Evolutionary conservation across 2,888 invertebrate species (phyloP), one percentile per base, ranked within the genome.

Genomic region (Zaprionus bogoriensis): DNA sequence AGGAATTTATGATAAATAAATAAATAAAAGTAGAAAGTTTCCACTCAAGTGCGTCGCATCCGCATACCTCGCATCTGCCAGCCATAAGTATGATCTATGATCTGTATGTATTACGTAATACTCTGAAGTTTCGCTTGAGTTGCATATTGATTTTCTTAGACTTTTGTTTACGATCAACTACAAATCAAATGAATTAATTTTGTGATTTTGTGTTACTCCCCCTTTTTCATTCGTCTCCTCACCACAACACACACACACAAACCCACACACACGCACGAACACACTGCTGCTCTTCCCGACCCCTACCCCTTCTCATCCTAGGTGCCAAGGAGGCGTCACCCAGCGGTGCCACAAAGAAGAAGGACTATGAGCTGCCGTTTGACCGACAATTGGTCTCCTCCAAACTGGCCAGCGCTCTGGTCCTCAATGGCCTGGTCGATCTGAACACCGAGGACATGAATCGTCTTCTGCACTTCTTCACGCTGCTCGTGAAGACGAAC

Each of bases 351-450:
- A 41, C 39, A 12, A 63, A 46, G 46, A 59, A 60, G 44, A 59
- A 48, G 39, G 67, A 72, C 2, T 63, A 39, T 14, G 72, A 68
- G 36, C 22, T 85, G 45, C 90, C 89, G 2, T 94, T 96, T 58
- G 96, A 96, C 87, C 95, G 96, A 77, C 94, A 94, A 23, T 93
- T 95, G 51, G 95, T 97, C 71, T 96, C 96, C 1, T 93, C 94
- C 77, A 96, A 96, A 89, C 94, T 97, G 89, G 96, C 97, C 0
- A 94, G 94, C 23, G 95, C 95, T 1, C 91, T 97, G 36, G 92
- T 96, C 7, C 93, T 94, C 14, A 95, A 96, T 89, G 96, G 96
- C 42, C 94, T 95, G 89, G 95, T 95, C 0, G 95, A 96, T 89
- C 95, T 97, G 4, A 94, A 95, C 3, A 94, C 95, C 51, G 94